These are phyloP conservation scores for Akabosia matsudoensis DNA, from an alignment of 1,140 invertebrate genomes.

Conservation along the genomic window DNA sequence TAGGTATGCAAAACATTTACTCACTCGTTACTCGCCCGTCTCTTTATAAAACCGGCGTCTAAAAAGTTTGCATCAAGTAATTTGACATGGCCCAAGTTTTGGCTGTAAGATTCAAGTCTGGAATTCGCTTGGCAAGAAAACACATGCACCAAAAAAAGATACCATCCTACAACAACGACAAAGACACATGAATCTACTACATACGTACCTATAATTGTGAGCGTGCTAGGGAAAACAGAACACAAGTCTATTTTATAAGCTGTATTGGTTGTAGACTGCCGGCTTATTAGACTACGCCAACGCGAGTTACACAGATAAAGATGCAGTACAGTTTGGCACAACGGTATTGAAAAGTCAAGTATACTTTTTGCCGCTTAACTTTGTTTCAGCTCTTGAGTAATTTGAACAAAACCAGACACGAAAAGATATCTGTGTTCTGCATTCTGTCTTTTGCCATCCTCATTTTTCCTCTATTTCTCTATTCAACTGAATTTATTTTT, in stretches of 20 bases:
- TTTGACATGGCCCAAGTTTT: too few relatives aligned
- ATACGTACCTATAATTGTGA: too few relatives aligned
- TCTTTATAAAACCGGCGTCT: too few relatives aligned
- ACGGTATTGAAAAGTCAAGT: too few relatives aligned
- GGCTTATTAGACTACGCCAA: not conserved
- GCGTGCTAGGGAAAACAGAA: too few relatives aligned
- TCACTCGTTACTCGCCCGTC: not conserved
- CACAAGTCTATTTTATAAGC: too few relatives aligned
- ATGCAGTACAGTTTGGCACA: not conserved
- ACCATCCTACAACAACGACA: too few relatives aligned
- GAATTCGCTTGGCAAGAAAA: not conserved
- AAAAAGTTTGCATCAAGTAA: too few relatives aligned
- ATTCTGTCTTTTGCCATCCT: too few relatives aligned
- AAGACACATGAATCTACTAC: too few relatives aligned
- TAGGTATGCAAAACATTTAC: not conserved
- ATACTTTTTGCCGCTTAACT: not conserved
- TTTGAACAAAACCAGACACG: not conserved
- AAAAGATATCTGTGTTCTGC: not conserved
- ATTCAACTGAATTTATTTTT: constrained; percentile 24
- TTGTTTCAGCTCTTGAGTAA: not conserved
- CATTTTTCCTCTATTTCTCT: not conserved
- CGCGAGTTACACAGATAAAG: not conserved
- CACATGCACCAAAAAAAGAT: not conserved
- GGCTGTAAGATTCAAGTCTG: not conserved
- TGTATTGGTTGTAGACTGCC: too few relatives aligned